These are phyloP conservation scores for Drosophila putrida DNA, from an alignment of 2,888 invertebrate genomes.

Conservation along the genomic window DNA sequence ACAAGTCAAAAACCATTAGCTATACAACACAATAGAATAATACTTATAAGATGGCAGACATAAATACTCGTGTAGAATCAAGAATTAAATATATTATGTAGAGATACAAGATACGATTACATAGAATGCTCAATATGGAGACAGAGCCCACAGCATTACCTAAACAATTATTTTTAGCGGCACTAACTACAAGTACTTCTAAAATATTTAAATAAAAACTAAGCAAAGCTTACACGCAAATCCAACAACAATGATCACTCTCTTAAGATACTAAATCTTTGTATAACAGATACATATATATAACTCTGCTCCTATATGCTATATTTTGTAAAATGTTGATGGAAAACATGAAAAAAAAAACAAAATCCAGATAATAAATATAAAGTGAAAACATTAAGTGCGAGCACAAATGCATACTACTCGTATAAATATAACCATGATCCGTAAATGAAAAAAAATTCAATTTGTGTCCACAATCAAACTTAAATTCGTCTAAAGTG, in stretches of 20 bases:
- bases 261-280: constrained; percentile 2
- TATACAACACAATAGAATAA: constrained; percentile 59
- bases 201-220: constrained; percentile 27
- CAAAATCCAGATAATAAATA: neutral
- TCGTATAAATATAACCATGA: constrained; percentile 17
- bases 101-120: constrained; percentile 38
- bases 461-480: constrained; percentile 72
- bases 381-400: constrained; percentile 1
- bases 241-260: constrained; percentile 7
- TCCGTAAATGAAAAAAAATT: constrained; percentile 16
- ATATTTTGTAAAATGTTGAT: constrained; percentile 46
- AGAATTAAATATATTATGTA: constrained; percentile 42
- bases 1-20: constrained; percentile 57
- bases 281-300: constrained; percentile 10
- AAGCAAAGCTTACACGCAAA: constrained; percentile 53
- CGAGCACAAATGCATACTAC: constrained; percentile 40
- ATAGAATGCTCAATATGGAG: constrained; percentile 46
- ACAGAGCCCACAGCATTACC: constrained; percentile 29
- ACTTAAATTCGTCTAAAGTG: constrained; percentile 75
- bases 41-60: constrained; percentile 49
- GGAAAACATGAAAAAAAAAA: constrained; percentile 11
- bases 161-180: constrained; percentile 20
- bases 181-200: constrained; percentile 32
- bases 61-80: constrained; percentile 45
- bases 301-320: constrained; percentile 22